Conservation (phyloP, 2,113 vertebrate genomes). For the Arenaria interpres region DNA sequence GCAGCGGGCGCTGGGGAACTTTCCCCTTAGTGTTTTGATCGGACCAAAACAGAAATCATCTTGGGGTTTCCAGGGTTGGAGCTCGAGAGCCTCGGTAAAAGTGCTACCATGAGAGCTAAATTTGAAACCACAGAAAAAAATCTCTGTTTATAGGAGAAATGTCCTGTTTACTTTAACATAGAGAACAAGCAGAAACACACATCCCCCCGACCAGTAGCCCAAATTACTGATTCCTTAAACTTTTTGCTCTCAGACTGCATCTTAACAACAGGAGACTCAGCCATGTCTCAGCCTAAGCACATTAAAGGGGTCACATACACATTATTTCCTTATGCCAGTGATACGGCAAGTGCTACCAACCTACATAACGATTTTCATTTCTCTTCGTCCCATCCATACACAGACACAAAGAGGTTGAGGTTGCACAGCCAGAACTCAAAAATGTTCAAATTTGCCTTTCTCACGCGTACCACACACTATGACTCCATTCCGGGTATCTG, state of each 20-base stretch:
- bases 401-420: not conserved
- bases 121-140: not conserved
- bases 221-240: not conserved
- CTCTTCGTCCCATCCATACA: not conserved
- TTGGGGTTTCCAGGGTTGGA: not conserved
- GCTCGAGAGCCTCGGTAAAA: not conserved
- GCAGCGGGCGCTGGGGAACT: accelerated
- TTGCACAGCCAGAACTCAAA: not conserved
- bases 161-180: not conserved
- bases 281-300: not conserved
- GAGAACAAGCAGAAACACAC: not conserved
- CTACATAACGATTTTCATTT: not conserved
- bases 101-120: not conserved
- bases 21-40: not conserved
- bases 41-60: not conserved
- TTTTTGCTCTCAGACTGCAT: not conserved
- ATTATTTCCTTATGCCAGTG: not conserved
- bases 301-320: not conserved
- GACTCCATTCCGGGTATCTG: not conserved
- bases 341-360: not conserved
- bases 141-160: not conserved
- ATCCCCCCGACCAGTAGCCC: not conserved
- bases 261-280: not conserved
- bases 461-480: not conserved
- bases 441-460: not conserved